Percentiles rank a stretch among this genome's conserved stretches.
phyloP scores from a whole-genome alignment of 2,113 vertebrate species.

The Cebus imitator region DNA sequence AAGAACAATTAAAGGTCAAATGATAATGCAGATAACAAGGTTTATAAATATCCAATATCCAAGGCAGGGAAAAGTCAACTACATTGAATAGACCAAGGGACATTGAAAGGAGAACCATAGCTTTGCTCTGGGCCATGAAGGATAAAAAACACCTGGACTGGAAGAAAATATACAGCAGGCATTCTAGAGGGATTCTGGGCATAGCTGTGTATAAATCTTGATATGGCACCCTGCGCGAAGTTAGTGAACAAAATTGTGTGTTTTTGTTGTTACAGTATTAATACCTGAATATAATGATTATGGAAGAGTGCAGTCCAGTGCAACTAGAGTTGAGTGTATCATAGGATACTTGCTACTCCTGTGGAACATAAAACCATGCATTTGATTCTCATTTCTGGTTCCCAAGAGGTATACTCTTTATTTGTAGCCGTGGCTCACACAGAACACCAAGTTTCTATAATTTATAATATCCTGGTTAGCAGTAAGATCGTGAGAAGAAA shows the following conservation, averaged over 20 bases:
- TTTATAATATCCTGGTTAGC: background rate
- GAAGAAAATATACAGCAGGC: background rate
- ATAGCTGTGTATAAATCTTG: background rate
- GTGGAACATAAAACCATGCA: background rate
- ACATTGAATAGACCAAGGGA: background rate
- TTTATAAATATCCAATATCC: background rate
- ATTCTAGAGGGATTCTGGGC: background rate
- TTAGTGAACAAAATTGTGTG: background rate
- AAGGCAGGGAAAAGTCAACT: background rate
- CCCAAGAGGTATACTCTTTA: background rate
- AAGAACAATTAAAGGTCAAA: background rate
- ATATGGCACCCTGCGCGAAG: background rate
- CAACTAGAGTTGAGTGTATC: background rate
- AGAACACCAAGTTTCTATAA: background rate
- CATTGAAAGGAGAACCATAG: background rate
- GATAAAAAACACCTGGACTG: background rate
- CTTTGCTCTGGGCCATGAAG: background rate
- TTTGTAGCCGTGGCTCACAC: background rate
- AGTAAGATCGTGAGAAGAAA: background rate
- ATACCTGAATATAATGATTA: background rate
- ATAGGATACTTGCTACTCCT: background rate
- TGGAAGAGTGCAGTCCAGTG: background rate
- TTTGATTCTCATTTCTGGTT: conserved; percentile 2
- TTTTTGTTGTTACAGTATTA: background rate
- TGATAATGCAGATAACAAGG: background rate